Percentiles rank a stretch among this genome's conserved stretches.
phyloP scores from a whole-genome alignment of 2,888 invertebrate species.

The Malacosoma neustria region DNA sequence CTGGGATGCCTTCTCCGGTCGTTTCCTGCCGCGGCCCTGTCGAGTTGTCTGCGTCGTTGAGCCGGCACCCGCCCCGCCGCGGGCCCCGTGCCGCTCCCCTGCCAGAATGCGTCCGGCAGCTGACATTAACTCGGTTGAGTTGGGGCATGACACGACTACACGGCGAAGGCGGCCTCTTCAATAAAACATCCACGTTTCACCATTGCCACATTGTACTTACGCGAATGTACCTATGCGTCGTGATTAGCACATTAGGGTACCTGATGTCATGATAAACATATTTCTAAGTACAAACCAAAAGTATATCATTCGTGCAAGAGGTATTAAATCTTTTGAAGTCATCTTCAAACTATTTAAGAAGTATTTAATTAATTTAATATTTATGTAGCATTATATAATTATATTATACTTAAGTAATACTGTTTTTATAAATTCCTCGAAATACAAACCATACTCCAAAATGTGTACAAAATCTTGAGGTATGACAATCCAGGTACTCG shows the following conservation, averaged over 20 bases:
- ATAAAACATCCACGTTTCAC: slow-evolving; percentile 14
- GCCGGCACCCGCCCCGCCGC: slow-evolving; percentile 28
- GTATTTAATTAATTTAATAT: too few species aligned
- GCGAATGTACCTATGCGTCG: background rate
- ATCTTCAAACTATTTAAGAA: background rate
- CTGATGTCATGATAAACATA: slow-evolving; percentile 3
- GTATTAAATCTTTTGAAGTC: background rate
- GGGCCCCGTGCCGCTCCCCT: slow-evolving; percentile 28
- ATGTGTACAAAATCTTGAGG: too few species aligned
- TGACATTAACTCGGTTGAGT: slow-evolving; percentile 34
- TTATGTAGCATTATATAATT: too few species aligned
- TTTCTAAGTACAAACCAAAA: background rate
- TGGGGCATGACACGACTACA: slow-evolving; percentile 26
- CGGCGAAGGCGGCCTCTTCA: slow-evolving; percentile 1
- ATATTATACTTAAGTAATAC: too few species aligned
- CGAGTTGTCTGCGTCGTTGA: slow-evolving; percentile 41
- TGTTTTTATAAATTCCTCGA: too few species aligned
- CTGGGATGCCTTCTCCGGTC: slow-evolving; percentile 68
- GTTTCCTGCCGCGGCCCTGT: slow-evolving; percentile 63
- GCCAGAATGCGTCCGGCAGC: slow-evolving; percentile 55
- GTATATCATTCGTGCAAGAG: background rate
- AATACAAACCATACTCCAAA: too few species aligned
- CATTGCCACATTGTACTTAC: background rate
- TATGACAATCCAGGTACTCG: too few species aligned
- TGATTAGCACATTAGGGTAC: slow-evolving; percentile 4